A percentile compares a stretch with the other conserved stretches of the same genome.
Conservation (phyloP, 2,888 invertebrate species). For the Himalopsyche tibetana region DNA sequence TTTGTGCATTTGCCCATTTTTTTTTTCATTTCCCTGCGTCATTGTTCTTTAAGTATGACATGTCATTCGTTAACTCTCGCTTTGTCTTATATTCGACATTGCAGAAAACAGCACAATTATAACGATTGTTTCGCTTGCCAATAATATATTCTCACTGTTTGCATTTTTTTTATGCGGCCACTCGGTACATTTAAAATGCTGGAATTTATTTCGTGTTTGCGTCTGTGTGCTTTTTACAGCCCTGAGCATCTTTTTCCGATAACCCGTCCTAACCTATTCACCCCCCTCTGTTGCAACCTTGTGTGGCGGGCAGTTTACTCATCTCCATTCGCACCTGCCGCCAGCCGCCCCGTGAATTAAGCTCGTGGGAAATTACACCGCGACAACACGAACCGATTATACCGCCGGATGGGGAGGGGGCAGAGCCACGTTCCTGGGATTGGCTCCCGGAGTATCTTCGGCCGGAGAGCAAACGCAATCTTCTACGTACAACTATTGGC, state of each 20-base stretch:
- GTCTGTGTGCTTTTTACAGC: not conserved
- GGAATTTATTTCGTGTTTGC: not conserved
- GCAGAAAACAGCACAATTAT: too few relatives aligned
- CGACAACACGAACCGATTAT: conserved; percentile 43
- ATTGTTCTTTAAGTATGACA: too few relatives aligned
- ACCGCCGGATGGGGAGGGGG: not conserved
- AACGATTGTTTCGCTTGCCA: too few relatives aligned
- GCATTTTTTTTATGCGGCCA: too few relatives aligned
- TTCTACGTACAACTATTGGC: not conserved
- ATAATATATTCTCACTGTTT: too few relatives aligned
- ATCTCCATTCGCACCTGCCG: conserved; percentile 32
- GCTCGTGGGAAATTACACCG: conserved; percentile 61
- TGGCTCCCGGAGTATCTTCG: conserved; percentile 10
- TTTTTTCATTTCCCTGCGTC: too few relatives aligned
- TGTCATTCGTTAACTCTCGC: too few relatives aligned
- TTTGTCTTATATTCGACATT: too few relatives aligned
- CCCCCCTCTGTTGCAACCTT: conserved; percentile 9
- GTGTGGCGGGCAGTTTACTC: conserved; percentile 38
- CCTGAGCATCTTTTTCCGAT: conserved; percentile 35
- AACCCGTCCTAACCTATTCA: not conserved
- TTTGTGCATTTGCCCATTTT: too few relatives aligned
- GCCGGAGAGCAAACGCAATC: conserved; percentile 8
- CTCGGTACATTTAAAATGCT: too few relatives aligned
- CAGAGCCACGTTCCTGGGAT: not conserved
- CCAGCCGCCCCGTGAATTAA: conserved; percentile 55